Base-by-base conservation (phyloP, 2,113 vertebrate genomes). In the Delphinus delphis region DNA sequence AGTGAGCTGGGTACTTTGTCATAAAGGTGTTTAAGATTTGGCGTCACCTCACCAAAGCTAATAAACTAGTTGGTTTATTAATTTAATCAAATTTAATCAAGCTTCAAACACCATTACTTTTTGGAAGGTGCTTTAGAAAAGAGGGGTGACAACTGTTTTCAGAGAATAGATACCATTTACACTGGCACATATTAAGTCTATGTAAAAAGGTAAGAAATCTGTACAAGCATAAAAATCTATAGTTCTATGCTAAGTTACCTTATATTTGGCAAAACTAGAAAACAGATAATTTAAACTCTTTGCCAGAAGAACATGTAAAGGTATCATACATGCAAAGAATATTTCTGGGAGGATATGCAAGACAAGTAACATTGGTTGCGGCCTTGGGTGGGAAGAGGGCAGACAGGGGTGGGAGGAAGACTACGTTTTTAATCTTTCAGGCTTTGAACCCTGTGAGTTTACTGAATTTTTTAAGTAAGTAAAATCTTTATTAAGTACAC, bases 401-500 rank as follows among this genome's bases (percentile, higher is more conserved):
- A 60, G 58, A 68, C 9, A 28, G 17, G 5, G 20, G 4, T 36
- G 33, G 38, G 47, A 47, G 25, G 4, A 86, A 76, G 41, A 82
- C 23, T 47, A 68, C 5, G 71, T 86, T 81, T 41, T 95, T 33
- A 58, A 58, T 86, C 53, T 85, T 85, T 74, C 23, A 53, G 44
- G 36, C 74, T 87, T 71, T 80, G 36, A 96, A 86, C 8, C 36
- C 70, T 41, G 15, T 63, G 44, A 95, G 15, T 90, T 88, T 80
- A 26, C 11, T 36, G 62, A 18, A 31, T 73, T 67, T 86, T 93
- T 60, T n/a, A 62, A 67, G 63, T 50, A 89, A 67, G 36, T 79
- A 92, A 90, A 90, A 90, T 58, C n/a, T 81, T 58, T 93, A 92
- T 63, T 86, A 95, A 87, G 36, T 88, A 88, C 9, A 87, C 2